Evolutionary conservation across 2,888 invertebrate genomes (phyloP).

Genomic region (Ctena decussata): DNA sequence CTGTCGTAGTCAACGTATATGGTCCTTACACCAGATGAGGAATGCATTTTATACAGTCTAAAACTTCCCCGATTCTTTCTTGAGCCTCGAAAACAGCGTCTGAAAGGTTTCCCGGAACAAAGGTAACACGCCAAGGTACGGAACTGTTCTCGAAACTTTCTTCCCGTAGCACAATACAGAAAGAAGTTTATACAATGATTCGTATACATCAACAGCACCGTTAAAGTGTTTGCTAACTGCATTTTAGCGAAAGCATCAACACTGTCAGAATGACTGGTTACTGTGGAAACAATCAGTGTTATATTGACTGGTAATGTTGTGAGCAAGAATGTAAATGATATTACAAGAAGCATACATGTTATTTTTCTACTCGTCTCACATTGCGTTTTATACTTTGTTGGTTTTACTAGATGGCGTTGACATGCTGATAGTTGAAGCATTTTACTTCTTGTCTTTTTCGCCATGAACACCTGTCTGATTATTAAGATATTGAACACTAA

Average conservation of each 20-base stretch:
- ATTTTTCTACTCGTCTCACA: slow-evolving; percentile 72
- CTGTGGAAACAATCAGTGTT: slow-evolving; percentile 70
- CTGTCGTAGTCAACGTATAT: slow-evolving; percentile 15
- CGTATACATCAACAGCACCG: slow-evolving; percentile 83
- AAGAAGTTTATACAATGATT: slow-evolving; percentile 85
- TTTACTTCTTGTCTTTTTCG: slow-evolving; percentile 41
- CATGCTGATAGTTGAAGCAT: slow-evolving; percentile 41
- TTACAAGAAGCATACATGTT: slow-evolving; percentile 83
- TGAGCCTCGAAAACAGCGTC: background rate
- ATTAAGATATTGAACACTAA: slow-evolving; percentile 58
- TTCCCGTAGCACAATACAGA: slow-evolving; percentile 79
- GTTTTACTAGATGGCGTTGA: slow-evolving; percentile 6
- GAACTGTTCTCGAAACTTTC: slow-evolving; percentile 77
- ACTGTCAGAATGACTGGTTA: slow-evolving; percentile 46
- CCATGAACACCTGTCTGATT: slow-evolving; percentile 58
- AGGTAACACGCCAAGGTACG: slow-evolving; percentile 51
- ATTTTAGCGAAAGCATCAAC: slow-evolving; percentile 58
- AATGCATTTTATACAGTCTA: slow-evolving; percentile 24
- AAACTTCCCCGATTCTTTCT: background rate
- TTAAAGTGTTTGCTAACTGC: slow-evolving; percentile 76
- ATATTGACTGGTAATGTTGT: slow-evolving; percentile 83
- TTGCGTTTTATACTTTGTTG: slow-evolving; percentile 11
- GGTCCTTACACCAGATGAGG: slow-evolving; percentile 1
- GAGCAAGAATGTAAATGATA: slow-evolving; percentile 83
- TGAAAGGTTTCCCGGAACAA: background rate